These are phyloP conservation scores for Eulemur albifrons DNA, from an alignment of 2,797 vertebrate genomes.

Conservation along the genomic window DNA sequence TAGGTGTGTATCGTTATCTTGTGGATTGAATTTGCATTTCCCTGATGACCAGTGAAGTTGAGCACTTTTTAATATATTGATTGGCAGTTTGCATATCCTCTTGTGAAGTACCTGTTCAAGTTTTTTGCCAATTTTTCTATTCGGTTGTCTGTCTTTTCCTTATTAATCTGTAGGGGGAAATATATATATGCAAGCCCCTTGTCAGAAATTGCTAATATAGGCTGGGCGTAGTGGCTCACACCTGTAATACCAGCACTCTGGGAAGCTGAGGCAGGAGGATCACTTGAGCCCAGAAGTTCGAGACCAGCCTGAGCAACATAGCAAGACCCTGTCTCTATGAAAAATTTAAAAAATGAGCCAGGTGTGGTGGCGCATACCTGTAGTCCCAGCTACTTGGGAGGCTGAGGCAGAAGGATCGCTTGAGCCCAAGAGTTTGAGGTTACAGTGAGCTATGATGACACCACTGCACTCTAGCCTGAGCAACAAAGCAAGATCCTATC, in stretches of 20 bases:
- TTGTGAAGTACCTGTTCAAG: not conserved
- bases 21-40: constrained; percentile 33
- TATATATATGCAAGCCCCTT: not conserved
- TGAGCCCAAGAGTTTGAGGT: not conserved
- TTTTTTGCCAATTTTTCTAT: constrained; percentile 16
- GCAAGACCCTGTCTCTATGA: not conserved
- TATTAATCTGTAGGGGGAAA: not conserved
- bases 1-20: not conserved
- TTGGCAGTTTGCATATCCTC: not conserved
- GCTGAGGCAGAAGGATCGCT: no score
- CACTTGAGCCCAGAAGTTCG: not conserved
- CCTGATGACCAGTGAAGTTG: not conserved
- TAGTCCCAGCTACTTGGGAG: not conserved
- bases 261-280: not conserved
- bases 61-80: constrained; percentile 24
- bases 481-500: not conserved
- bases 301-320: not conserved
- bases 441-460: not conserved
- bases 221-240: not conserved
- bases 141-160: not conserved
- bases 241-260: not conserved
- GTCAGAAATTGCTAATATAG: not conserved
- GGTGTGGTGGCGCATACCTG: not conserved
- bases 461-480: not conserved
- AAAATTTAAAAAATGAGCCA: not conserved